These are phyloP conservation scores for Cryptoblepharus egeriae DNA, from an alignment of 2,797 vertebrate species.

Conservation along the genomic window DNA sequence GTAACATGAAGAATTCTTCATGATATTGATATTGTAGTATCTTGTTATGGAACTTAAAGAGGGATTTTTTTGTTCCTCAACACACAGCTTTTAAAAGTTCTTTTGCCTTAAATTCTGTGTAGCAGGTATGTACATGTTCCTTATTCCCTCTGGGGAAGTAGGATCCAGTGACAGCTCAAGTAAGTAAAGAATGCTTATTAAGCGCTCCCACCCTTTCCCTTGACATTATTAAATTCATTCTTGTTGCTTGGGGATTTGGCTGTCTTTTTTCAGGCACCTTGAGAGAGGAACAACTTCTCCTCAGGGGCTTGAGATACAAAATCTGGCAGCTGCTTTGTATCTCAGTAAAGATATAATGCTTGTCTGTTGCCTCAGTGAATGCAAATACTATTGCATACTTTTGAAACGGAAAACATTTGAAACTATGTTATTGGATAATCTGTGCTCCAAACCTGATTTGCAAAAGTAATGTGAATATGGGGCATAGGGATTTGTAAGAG, in stretches of 20 bases:
- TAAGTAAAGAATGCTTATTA: slow-evolving; percentile 36
- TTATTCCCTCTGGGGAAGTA: slow-evolving; percentile 65
- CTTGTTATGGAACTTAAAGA: not conserved
- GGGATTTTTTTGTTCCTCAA: not conserved
- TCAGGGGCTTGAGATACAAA: slow-evolving; percentile 47
- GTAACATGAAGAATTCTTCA: not conserved
- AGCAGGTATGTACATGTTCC: slow-evolving; percentile 63
- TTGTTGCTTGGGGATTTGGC: slow-evolving; percentile 64
- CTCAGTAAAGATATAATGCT: slow-evolving; percentile 8
- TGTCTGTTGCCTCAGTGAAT: not conserved
- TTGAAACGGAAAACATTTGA: not conserved
- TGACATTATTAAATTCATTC: slow-evolving; percentile 52
- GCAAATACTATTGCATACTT: not conserved
- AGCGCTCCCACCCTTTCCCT: slow-evolving; percentile 49
- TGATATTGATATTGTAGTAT: not conserved
- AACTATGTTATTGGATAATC: not conserved
- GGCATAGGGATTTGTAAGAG: not conserved
- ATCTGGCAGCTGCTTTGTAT: slow-evolving; percentile 28
- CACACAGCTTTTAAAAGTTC: slow-evolving; percentile 8
- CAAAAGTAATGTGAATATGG: not conserved
- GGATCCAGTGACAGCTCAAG: slow-evolving; percentile 62
- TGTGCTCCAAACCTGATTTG: not conserved
- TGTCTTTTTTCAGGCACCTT: slow-evolving; percentile 47
- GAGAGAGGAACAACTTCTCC: slow-evolving; percentile 26
- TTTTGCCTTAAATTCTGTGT: slow-evolving; percentile 44